A percentile compares a stretch with the other conserved stretches of the same genome.
Evolutionary conservation across 2,797 vertebrate species (phyloP).

Genomic region (Acipenser oxyrinchus): DNA sequence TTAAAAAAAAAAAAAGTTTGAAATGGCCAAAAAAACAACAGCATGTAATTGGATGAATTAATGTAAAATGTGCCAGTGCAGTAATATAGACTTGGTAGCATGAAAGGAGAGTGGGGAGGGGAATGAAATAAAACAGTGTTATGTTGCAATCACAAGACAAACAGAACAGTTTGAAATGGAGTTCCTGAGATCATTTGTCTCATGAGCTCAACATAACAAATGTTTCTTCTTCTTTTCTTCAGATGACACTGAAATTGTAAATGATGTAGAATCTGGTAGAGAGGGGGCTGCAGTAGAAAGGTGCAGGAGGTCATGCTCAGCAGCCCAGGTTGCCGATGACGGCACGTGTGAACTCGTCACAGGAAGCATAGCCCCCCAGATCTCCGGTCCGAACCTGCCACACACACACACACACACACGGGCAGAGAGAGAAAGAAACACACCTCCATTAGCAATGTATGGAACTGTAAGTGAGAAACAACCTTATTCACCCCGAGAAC

Average conservation of each 20-base stretch:
- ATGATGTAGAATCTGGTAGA: constrained; percentile 28
- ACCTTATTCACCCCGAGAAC: too few species aligned
- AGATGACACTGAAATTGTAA: neutral
- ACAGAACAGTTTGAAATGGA: neutral
- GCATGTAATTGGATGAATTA: too few species aligned
- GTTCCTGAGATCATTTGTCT: neutral
- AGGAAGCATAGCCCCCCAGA: constrained; percentile 88
- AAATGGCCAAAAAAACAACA: too few species aligned
- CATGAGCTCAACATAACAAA: too few species aligned
- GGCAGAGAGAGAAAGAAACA: too few species aligned
- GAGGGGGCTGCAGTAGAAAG: constrained; percentile 7
- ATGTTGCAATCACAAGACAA: neutral
- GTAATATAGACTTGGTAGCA: too few species aligned
- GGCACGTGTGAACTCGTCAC: constrained; percentile 79
- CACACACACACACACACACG: constrained; percentile 38
- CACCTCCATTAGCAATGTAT: too few species aligned
- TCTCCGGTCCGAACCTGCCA: constrained; percentile 87
- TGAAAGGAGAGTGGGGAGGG: too few species aligned
- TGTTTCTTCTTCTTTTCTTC: neutral
- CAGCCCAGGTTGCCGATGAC: constrained; percentile 71
- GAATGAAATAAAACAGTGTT: neutral
- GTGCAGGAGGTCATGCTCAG: constrained; percentile 33
- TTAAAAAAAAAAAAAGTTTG: too few species aligned
- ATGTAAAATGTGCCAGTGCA: too few species aligned
- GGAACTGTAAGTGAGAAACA: too few species aligned